phyloP scores from a whole-genome alignment of 2,888 invertebrate species.

The Venusia cambrica region DNA sequence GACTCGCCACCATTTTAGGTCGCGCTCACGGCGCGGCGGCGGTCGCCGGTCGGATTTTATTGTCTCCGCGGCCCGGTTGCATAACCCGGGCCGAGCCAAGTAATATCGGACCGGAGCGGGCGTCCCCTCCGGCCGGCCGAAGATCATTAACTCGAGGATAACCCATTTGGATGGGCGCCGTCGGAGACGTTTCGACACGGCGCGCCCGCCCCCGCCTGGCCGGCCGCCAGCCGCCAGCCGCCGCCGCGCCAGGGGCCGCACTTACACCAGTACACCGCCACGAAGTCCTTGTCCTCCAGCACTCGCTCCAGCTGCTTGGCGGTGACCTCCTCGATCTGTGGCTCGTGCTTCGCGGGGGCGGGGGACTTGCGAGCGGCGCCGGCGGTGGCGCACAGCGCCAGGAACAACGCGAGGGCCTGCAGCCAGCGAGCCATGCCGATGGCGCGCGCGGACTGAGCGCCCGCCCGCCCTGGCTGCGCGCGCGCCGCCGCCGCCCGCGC shows the following conservation, averaged over 20 bases:
- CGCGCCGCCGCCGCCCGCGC: constrained; percentile 49
- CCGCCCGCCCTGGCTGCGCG: constrained; percentile 45
- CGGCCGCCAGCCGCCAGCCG: constrained; percentile 47
- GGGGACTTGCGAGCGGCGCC: constrained; percentile 71
- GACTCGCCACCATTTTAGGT: constrained; percentile 78
- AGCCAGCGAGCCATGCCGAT: constrained; percentile 78
- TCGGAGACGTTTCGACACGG: constrained; percentile 61
- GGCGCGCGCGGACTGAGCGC: constrained; percentile 73
- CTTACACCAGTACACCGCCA: constrained; percentile 98
- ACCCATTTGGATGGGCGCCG: constrained; percentile 70
- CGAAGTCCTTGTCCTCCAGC: constrained; percentile 94
- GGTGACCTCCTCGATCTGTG: constrained; percentile 96
- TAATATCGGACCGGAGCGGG: constrained; percentile 57
- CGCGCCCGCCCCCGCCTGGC: constrained; percentile 57
- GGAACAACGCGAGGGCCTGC: constrained; percentile 71
- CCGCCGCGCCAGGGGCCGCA: constrained; percentile 55
- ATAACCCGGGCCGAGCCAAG: constrained; percentile 63
- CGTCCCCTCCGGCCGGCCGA: constrained; percentile 58
- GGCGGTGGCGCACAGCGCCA: constrained; percentile 81
- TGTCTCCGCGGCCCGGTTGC: constrained; percentile 71
- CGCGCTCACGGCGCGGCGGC: constrained; percentile 57
- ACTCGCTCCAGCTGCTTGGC: constrained; percentile 95
- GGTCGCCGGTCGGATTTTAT: constrained; percentile 73
- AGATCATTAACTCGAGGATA: constrained; percentile 70
- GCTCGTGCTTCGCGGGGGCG: constrained; percentile 75